Evolutionary conservation across 1,140 invertebrate genomes (phyloP), one percentile per base, ranked within the genome.

Genomic region (honey bee (Apis mellifera)): DNA sequence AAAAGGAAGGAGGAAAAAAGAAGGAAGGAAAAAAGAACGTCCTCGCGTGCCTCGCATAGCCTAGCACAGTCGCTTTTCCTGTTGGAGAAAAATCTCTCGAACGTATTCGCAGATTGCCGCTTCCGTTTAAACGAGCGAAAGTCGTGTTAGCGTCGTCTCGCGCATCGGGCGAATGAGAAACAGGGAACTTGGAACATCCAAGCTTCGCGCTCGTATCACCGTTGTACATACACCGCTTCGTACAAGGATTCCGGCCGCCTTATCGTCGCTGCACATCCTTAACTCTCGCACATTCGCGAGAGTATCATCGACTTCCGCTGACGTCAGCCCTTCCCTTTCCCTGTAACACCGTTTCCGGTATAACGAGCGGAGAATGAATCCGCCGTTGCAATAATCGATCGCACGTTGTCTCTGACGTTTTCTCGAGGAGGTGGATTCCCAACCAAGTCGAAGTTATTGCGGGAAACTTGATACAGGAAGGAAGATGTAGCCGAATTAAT

Each of bases 261-360:
- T 87, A 87, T 87, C 86, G 75, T n/a, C 23, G 57, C 54, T 42
- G 57, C 73, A 70, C 86, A 82, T 87, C 82, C 86, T 87, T 66
- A 82, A 86, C 54, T 78, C 48, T 62, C 32, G 32, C 55, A 42
- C 76, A 64, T 72, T 84, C 60, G 74, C 73, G 80, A 59, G 80
- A 59, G 59, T 87, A 87, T 87, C 71, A 59, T 86, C 73, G 64
- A 78, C 85, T 86, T 87, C 86, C 86, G 86, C 54, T 87, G 76
- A 87, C 75, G 85, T 74, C 69, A 84, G 54, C 48, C 52, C 77
- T 78, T 42, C 66, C 74, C 73, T 74, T 84, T 78, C 69, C 64
- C 74, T n/a, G 54, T 62, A 65, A 77, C 62, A 21, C 15, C 32
- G 54, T 54, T 87, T 86, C 78, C 77, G 77, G 32, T n/a, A 42